phyloP scores from a whole-genome alignment of 1,140 invertebrate genomes.

The Lasaia peninsularis region DNA sequence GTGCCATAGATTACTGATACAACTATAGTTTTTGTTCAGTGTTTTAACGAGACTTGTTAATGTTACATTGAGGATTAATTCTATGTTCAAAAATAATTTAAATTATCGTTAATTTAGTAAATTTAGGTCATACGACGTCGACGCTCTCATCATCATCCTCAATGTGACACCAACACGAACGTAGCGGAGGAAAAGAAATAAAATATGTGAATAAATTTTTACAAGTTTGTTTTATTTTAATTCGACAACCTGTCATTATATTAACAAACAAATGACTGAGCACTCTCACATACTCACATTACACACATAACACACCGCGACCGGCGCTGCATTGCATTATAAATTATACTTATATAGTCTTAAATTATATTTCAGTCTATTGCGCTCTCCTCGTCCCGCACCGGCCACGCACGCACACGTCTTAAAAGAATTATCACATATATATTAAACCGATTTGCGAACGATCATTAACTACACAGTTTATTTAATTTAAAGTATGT shows the following conservation, averaged over 20 bases:
- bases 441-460: constrained; percentile 77
- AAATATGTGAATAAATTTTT: constrained; percentile 58
- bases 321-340: constrained; percentile 75
- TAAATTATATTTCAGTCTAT: constrained; percentile 76
- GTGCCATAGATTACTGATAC: no score
- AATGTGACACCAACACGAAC: neutral
- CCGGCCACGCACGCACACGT: constrained; percentile 73
- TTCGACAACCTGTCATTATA: constrained; percentile 76
- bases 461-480: constrained; percentile 72
- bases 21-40: no score
- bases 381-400: constrained; percentile 75
- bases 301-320: constrained; percentile 76
- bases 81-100: no score
- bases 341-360: constrained; percentile 76
- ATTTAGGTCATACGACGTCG: no score
- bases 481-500: constrained; percentile 74
- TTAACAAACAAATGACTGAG: constrained; percentile 77
- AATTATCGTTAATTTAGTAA: no score
- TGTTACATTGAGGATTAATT: no score
- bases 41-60: no score
- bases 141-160: neutral
- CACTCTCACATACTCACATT: constrained; percentile 74
- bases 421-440: constrained; percentile 77
- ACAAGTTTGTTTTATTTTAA: constrained; percentile 76
- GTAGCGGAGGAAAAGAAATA: constrained; percentile 29